A percentile compares a stretch with the other conserved stretches of the same genome.
Conservation (phyloP, 1,140 invertebrate genomes). For the Dendroctonus ponderosae region DNA sequence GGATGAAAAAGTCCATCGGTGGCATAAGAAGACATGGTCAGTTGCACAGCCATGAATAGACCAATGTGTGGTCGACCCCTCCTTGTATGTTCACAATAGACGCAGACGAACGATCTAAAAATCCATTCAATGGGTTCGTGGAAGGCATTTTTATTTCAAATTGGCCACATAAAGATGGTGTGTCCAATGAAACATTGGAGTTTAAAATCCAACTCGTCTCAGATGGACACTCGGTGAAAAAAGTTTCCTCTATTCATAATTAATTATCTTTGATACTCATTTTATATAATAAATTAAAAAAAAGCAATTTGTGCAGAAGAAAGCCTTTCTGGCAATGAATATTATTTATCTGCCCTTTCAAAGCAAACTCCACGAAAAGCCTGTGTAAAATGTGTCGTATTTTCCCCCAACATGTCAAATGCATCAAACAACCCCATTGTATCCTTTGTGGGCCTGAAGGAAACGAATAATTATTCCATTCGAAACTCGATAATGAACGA, state of each 20-base stretch:
- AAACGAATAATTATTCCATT: conserved; percentile 14
- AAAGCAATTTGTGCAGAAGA: too few relatives aligned
- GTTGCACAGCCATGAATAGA: conserved; percentile 25
- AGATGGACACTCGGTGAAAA: too few relatives aligned
- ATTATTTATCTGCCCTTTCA: too few relatives aligned
- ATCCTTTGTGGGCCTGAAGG: not conserved
- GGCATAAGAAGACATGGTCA: conserved; percentile 20
- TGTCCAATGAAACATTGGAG: too few relatives aligned
- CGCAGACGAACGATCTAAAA: conserved; percentile 11
- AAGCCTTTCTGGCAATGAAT: too few relatives aligned
- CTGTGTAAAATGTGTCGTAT: not conserved
- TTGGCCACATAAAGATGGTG: conserved; percentile 3
- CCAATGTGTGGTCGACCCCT: conserved; percentile 31
- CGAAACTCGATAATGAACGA: not conserved
- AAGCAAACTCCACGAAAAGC: too few relatives aligned
- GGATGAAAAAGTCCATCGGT: conserved; percentile 2
- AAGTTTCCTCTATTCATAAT: too few relatives aligned
- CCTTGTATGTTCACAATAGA: conserved; percentile 31
- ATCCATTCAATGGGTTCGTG: conserved; percentile 20
- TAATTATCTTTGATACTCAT: too few relatives aligned
- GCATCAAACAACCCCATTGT: conserved; percentile 5
- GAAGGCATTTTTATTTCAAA: conserved; percentile 31
- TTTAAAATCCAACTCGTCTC: too few relatives aligned
- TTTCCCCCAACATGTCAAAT: not conserved
- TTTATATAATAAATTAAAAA: too few relatives aligned